A percentile compares a stretch with the other conserved stretches of the same genome.
phyloP scores from a whole-genome alignment of 1,140 invertebrate species.

The Drosophila gunungcola region DNA sequence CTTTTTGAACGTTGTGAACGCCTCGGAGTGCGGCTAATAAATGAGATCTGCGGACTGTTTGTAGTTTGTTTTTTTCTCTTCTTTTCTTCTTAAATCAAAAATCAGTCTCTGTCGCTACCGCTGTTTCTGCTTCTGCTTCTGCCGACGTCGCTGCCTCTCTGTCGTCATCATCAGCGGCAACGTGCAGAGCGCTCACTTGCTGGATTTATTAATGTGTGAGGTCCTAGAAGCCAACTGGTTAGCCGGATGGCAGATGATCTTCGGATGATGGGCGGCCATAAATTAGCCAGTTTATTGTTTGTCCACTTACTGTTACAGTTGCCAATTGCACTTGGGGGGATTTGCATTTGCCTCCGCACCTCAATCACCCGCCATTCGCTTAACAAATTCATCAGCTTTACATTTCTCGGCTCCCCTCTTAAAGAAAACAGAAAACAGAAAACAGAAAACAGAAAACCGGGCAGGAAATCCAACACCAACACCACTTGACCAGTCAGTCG shows the following conservation, averaged over 20 bases:
- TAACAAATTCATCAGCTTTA: slow-evolving; percentile 64
- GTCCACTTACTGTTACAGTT: slow-evolving; percentile 74
- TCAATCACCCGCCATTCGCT: slow-evolving; percentile 49
- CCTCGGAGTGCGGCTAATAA: slow-evolving; percentile 82
- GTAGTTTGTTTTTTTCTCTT: slow-evolving; percentile 79
- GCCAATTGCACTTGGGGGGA: slow-evolving; percentile 65
- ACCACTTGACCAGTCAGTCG: slow-evolving; percentile 35
- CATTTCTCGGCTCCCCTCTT: slow-evolving; percentile 22
- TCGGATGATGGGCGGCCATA: slow-evolving; percentile 67
- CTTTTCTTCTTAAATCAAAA: slow-evolving; percentile 70
- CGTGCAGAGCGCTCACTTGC: slow-evolving; percentile 46
- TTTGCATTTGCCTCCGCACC: slow-evolving; percentile 27
- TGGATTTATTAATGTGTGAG: slow-evolving; percentile 69
- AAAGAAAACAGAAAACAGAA: neutral
- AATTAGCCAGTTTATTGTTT: slow-evolving; percentile 78
- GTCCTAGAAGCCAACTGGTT: slow-evolving; percentile 52
- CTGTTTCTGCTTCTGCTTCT: slow-evolving; percentile 7
- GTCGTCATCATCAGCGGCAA: slow-evolving; percentile 60
- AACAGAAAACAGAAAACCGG: slow-evolving; percentile 4
- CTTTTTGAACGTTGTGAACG: slow-evolving; percentile 71
- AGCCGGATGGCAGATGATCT: slow-evolving; percentile 59
- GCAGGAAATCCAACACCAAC: slow-evolving; percentile 64
- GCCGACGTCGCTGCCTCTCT: slow-evolving; percentile 16
- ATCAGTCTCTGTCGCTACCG: slow-evolving; percentile 52
- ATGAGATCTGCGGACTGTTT: slow-evolving; percentile 79